Conservation (phyloP, 64 coral and sea anemone genomes). For the Montipora sp. region DNA sequence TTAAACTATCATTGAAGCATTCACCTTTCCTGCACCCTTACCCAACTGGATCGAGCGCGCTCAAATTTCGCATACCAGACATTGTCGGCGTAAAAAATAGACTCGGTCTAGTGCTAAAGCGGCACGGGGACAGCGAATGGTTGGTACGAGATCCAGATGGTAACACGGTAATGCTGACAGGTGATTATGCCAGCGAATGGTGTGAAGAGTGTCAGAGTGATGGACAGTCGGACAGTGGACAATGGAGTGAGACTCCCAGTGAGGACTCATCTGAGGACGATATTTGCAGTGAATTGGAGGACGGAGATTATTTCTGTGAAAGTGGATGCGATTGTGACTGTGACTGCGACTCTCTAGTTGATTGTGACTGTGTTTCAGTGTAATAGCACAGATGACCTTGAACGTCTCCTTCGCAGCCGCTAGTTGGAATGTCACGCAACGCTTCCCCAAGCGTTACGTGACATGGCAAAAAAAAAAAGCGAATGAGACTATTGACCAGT, state of each 20-base stretch:
- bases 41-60: conserved; percentile 16
- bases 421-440: too few species aligned
- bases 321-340: conserved; percentile 23
- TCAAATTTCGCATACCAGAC: conserved; percentile 67
- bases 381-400: not conserved
- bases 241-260: conserved; percentile 71
- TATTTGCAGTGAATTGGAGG: conserved; percentile 53
- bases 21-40: conserved; percentile 78
- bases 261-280: conserved; percentile 63
- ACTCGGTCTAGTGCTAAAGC: conserved; percentile 57
- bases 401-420: too few species aligned
- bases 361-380: not conserved
- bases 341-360: not conserved
- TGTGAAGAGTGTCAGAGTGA: conserved; percentile 16
- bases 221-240: conserved; percentile 71
- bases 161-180: conserved; percentile 60
- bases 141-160: conserved; percentile 82
- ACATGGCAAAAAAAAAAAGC: too few species aligned
- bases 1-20: conserved; percentile 83
- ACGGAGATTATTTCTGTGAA: conserved; percentile 24
- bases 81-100: conserved; percentile 33
- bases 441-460: too few species aligned
- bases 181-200: not conserved
- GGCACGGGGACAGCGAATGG: conserved; percentile 68
- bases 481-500: too few species aligned